Conservation (phyloP, 2,797 vertebrate genomes). For the Channa striata region DNA sequence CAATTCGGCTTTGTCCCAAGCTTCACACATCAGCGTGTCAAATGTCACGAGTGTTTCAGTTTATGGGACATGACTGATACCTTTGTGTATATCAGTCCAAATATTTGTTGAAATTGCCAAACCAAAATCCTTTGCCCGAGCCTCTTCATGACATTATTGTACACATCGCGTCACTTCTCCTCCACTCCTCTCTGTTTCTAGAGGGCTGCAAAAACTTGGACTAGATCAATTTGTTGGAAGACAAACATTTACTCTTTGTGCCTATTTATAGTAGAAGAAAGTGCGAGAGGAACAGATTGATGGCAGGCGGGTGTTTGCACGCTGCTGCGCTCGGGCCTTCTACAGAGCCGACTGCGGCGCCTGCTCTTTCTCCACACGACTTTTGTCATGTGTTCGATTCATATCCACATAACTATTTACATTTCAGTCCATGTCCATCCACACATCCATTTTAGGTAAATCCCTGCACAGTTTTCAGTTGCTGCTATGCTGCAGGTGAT, state of each 20-base stretch:
- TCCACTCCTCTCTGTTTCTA: no score
- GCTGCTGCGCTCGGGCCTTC: background rate
- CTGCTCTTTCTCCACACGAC: slow-evolving; percentile 22
- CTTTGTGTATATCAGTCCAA: no score
- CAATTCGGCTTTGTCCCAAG: no score
- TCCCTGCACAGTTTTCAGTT: background rate
- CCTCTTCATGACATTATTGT: no score
- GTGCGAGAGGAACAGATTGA: background rate
- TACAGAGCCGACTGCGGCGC: background rate
- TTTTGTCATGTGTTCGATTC: slow-evolving; percentile 13
- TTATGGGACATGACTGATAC: no score
- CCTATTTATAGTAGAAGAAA: slow-evolving; percentile 4
- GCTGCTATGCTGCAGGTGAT: background rate
- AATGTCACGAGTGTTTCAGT: no score
- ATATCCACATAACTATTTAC: slow-evolving; percentile 1
- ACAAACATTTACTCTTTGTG: background rate
- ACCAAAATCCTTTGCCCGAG: no score
- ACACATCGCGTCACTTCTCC: no score
- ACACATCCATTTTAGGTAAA: background rate
- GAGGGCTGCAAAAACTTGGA: no score
- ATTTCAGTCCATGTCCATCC: background rate
- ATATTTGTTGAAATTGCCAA: no score
- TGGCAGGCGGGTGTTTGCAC: background rate
- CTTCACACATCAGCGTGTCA: no score
- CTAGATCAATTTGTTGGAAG: background rate